Evolutionary conservation across 1,140 invertebrate species (phyloP), one percentile per base, ranked within the genome.

Genomic region (Nephila pilipes): DNA sequence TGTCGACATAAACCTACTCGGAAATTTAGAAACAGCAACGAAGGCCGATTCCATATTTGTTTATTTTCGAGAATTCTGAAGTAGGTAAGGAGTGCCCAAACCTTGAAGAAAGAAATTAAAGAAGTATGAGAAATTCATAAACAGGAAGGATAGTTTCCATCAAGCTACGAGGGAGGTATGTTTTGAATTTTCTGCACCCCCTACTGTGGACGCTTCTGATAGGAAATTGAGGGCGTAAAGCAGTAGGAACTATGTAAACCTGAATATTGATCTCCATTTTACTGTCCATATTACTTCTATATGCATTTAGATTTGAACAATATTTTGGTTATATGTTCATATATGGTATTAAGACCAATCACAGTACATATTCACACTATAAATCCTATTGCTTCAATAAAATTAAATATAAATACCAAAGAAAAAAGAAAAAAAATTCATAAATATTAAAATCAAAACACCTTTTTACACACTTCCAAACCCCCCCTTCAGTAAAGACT

Each of bases 51-150:
- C 32, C 29, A 36, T 75, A 75, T 32, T 32, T 75, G 29, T 36
- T 75, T 75, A 75, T 75, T 75, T 75, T 75, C 5, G 32, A 36
- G 69, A 75, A 75, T 32, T 4, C 69, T 29, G 0, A 36, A 75
- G 69, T 36, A 75, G 69, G 3, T 32, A 75, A 75, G 69, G 69
- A 75, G 69, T 75, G 69, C 25, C 29, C 32, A 75, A 75, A 75
- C 69, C 69, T 75, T 75, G 69, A 75, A 36, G 29, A 75, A 29
- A 18, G 29, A 75, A 75, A 75, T 75, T 32, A 75, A 75, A 60
- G 22, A 75, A 18, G 18, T 32, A 36, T 36, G 16, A 32, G 0
- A 75, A 36, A 75, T 6, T 20, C 69, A 75, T 75, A 75, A 75
- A 32, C 29, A 16, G 29, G 16, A 32, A 75, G 69, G 32, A 75